Conservation (phyloP, 2,888 invertebrate species). For the Dryobota labecula region DNA sequence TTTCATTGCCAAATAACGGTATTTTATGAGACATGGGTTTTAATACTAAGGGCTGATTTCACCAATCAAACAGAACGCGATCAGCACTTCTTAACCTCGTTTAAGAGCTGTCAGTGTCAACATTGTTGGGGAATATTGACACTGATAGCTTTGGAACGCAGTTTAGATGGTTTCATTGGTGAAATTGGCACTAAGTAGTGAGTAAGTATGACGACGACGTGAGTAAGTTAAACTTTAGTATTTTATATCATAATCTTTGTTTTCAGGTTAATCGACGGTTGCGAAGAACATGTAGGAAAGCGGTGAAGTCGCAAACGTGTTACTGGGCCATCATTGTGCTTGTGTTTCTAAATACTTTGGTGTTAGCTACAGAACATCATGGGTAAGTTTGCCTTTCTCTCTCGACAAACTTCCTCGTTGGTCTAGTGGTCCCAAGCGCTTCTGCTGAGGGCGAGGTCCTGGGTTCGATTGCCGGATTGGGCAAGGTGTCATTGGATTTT, state of each 20-base stretch:
- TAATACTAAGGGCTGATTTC: no score
- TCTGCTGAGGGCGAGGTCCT: no score
- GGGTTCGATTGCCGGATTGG: no score
- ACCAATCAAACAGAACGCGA: no score
- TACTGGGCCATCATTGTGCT: conserved; percentile 99
- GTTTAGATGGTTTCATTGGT: no score
- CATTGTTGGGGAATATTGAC: no score
- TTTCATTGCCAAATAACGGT: background rate
- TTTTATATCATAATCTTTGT: background rate
- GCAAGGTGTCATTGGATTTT: background rate
- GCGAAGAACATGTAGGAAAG: conserved; percentile 97
- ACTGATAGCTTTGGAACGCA: no score
- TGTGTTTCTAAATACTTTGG: conserved; percentile 99
- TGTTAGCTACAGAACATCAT: conserved; percentile 99
- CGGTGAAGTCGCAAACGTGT: conserved; percentile 98
- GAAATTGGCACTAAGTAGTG: no score
- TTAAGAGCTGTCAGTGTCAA: no score
- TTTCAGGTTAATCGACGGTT: conserved; percentile 94
- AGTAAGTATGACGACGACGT: no score
- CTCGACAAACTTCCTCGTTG: background rate
- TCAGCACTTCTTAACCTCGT: no score
- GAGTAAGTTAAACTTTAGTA: no score
- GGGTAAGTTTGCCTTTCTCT: conserved; percentile 71
- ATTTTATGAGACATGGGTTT: background rate
- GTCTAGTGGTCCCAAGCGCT: background rate